phyloP scores from a whole-genome alignment of 2,113 vertebrate genomes.

The Pteruthius melanotis region DNA sequence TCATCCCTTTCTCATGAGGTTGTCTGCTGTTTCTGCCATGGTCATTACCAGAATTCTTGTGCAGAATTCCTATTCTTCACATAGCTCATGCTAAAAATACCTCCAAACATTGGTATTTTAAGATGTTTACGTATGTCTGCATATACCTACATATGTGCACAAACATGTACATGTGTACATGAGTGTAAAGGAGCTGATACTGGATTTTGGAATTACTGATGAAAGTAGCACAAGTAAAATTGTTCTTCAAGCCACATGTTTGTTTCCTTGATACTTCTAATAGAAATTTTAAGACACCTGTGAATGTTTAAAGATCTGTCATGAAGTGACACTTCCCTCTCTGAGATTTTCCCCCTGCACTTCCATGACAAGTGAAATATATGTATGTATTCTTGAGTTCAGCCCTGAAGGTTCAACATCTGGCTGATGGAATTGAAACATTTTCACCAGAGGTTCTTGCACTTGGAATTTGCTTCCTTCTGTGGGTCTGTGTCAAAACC shows the following conservation, averaged over 20 bases:
- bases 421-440: slow-evolving; percentile 12
- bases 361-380: not conserved
- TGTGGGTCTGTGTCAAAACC: slow-evolving; percentile 59
- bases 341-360: not conserved
- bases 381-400: not conserved
- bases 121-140: not conserved
- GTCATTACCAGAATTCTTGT: not conserved
- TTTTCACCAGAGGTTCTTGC: slow-evolving; percentile 58
- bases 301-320: not conserved
- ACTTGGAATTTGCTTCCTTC: slow-evolving; percentile 33
- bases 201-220: not conserved
- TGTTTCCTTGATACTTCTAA: not conserved
- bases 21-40: not conserved
- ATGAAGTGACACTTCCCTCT: not conserved
- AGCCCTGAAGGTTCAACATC: slow-evolving; percentile 50
- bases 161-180: accelerated
- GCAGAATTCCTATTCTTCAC: not conserved
- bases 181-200: not conserved
- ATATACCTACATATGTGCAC: not conserved
- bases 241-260: not conserved
- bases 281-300: not conserved
- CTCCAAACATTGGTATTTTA: not conserved
- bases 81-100: not conserved
- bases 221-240: not conserved
- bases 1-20: not conserved